Base-by-base conservation (phyloP, 2,888 invertebrate species). In the Eupithecia insigniata region DNA sequence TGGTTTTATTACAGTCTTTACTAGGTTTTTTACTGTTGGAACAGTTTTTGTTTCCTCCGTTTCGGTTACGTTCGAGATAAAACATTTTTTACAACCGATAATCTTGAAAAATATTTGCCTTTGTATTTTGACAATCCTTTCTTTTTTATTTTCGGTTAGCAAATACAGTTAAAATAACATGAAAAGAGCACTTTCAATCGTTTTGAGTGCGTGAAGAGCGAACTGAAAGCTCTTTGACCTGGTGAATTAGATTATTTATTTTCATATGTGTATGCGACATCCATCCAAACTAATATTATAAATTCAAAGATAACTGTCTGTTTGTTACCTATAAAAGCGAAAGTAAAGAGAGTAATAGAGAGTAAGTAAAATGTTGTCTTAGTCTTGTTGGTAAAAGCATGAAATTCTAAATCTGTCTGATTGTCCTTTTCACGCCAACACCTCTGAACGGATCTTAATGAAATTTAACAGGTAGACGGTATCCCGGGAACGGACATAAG, bases 211-310 rank as follows among this genome's bases (percentile, higher is more conserved):
- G 22, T 51, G 46, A 51, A 51, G 0, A 51, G 46, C n/a, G 46
- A 51, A 43, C 3, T 8, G 22, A 51, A 51, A 51, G n/a, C 72
- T 72, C 77, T 76, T 67, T 75, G 73, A 76, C 76, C 79, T 74
- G 61, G 74, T 69, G 80, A 80, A 85, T 85, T 88, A 81, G 87
- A 88, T 86, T 87, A 88, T 89, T 87, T 87, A 87, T 84, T 85
- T 86, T 88, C 86, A 85, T 86, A 84, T 43, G 6, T 46, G 46
- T 46, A n/a, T 46, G n/a, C 18, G n/a, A 46, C 8, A n/a, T n/a
- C n/a, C n/a, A n/a, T n/a, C n/a, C n/a, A n/a, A n/a, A n/a, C n/a
- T n/a, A n/a, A n/a, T n/a, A n/a, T n/a, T n/a, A n/a, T n/a, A n/a
- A n/a, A n/a, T n/a, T n/a, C n/a, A n/a, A n/a, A n/a, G n/a, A n/a